These are phyloP conservation scores for Siderastrea radians DNA, from an alignment of 92 coral and sea anemone genomes.

Conservation along the genomic window DNA sequence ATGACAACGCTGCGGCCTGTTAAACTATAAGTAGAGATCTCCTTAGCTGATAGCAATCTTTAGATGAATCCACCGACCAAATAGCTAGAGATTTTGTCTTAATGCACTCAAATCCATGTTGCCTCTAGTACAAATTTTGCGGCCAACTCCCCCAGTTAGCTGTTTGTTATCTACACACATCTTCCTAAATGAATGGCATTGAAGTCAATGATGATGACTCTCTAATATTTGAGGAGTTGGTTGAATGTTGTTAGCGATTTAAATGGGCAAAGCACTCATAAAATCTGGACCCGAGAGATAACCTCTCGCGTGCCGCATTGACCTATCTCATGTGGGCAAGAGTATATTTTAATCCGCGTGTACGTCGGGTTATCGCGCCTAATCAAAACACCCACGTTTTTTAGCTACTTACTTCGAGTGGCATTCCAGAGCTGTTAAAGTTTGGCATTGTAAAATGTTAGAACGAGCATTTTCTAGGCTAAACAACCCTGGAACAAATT, in stretches of 20 bases:
- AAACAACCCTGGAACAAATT: background rate
- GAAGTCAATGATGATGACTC: background rate
- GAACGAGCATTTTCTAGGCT: background rate
- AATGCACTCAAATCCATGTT: too few species aligned
- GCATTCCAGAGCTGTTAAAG: slow-evolving; percentile 37
- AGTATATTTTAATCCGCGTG: slow-evolving; percentile 11
- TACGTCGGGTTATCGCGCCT: slow-evolving; percentile 26
- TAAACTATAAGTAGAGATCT: background rate
- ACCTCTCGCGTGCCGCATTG: slow-evolving; percentile 59
- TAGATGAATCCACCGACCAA: background rate
- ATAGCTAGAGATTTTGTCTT: too few species aligned
- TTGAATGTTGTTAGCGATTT: slow-evolving; percentile 5
- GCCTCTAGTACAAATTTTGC: background rate
- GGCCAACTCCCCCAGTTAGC: background rate
- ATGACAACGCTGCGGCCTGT: background rate
- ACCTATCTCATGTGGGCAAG: slow-evolving; percentile 20
- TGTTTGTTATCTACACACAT: background rate
- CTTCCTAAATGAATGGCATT: background rate
- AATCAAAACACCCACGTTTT: slow-evolving; percentile 5
- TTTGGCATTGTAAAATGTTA: slow-evolving; percentile 3
- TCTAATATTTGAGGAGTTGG: background rate
- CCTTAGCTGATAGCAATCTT: background rate
- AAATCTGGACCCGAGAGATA: slow-evolving; percentile 48
- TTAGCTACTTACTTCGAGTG: background rate
- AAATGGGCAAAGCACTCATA: slow-evolving; percentile 12